Percentiles rank a stretch among this genome's conserved stretches.
Conservation (phyloP, 2,797 vertebrate species). For the Gephyroberyx darwinii region DNA sequence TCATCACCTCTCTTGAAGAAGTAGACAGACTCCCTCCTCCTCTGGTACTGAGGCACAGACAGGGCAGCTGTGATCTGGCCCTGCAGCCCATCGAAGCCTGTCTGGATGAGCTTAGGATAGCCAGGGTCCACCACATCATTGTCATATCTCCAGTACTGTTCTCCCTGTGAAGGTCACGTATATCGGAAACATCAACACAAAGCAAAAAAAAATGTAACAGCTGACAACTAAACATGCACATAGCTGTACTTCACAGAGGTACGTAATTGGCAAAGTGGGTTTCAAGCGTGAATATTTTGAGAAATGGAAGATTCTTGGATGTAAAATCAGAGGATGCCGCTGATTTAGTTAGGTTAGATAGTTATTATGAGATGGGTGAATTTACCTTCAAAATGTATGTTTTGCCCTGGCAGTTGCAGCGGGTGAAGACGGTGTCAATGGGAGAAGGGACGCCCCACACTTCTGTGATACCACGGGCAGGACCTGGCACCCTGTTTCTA, state of each 20-base stretch:
- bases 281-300: too few species aligned
- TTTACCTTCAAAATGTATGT: conserved; percentile 95
- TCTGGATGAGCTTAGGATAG: conserved; percentile 85
- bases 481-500: conserved; percentile 76
- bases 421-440: conserved; percentile 92
- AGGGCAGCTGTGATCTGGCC: conserved; percentile 90
- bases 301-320: too few species aligned
- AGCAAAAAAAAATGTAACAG: neutral
- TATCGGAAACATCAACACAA: neutral
- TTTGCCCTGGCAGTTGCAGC: conserved; percentile 95
- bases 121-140: conserved; percentile 86
- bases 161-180: conserved; percentile 77
- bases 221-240: neutral
- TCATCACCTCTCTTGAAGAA: conserved; percentile 94
- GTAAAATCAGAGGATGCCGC: too few species aligned
- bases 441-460: conserved; percentile 95
- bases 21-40: conserved; percentile 88
- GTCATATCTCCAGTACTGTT: conserved; percentile 93
- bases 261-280: too few species aligned
- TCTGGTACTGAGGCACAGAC: conserved; percentile 85
- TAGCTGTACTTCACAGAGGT: neutral
- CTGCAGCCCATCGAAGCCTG: conserved; percentile 88
- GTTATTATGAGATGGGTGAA: neutral
- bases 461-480: conserved; percentile 84
- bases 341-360: too few species aligned